These are phyloP conservation scores for Mastacembelus armatus DNA, from an alignment of 2,797 vertebrate genomes.

Conservation along the genomic window DNA sequence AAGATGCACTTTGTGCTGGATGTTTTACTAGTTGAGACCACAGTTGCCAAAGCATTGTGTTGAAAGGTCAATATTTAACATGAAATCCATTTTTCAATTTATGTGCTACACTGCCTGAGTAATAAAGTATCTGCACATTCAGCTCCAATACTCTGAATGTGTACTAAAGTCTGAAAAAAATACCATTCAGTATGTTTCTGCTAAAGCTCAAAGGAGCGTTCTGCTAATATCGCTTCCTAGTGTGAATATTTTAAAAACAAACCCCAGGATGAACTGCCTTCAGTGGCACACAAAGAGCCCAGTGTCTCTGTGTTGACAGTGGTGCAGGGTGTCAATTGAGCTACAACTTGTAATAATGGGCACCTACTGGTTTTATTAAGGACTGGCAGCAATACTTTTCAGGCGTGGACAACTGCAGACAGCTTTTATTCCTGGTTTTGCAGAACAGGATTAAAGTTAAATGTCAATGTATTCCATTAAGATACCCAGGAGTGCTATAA, in stretches of 20 bases:
- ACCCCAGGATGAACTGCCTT: not conserved
- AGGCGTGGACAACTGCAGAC: conserved; percentile 2
- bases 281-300: not conserved
- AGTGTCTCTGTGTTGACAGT: conserved; percentile 11
- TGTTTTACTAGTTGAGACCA: too few species aligned
- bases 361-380: conserved; percentile 12
- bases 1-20: not conserved
- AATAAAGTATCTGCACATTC: not conserved
- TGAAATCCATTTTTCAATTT: not conserved
- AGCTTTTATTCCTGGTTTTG: too few species aligned
- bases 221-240: not conserved
- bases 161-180: not conserved
- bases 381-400: not conserved
- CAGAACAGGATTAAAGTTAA: conserved; percentile 8
- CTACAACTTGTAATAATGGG: conserved; percentile 3
- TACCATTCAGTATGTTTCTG: not conserved
- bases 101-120: conserved; percentile 1
- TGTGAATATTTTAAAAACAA: not conserved
- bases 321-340: conserved; percentile 12
- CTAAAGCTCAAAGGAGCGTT: not conserved
- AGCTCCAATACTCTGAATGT: not conserved
- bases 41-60: not conserved
- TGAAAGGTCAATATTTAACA: conserved; percentile 6
- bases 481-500: conserved; percentile 32
- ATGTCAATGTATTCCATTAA: conserved; percentile 42